A percentile compares a stretch with the other conserved stretches of the same genome.
Conservation (phyloP, 2,888 invertebrate genomes). For the Bombylius major region DNA sequence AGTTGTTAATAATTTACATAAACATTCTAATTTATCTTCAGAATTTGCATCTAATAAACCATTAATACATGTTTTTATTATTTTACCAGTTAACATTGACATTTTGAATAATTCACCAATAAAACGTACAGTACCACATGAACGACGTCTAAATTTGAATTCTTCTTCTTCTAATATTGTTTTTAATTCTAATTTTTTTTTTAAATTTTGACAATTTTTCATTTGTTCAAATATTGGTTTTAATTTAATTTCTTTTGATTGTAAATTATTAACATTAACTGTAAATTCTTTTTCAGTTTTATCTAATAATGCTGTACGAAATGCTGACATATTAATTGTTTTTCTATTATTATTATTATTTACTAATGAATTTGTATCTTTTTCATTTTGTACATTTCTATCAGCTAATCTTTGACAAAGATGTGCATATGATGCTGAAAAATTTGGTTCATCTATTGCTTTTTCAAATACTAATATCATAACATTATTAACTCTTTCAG, state of each 20-base stretch:
- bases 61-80: constrained; percentile 71
- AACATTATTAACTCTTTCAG: constrained; percentile 62
- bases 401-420: constrained; percentile 61
- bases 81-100: constrained; percentile 67
- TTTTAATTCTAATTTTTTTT: constrained; percentile 56
- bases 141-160: constrained; percentile 57
- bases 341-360: constrained; percentile 33
- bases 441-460: constrained; percentile 89
- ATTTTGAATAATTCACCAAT: constrained; percentile 75
- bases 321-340: constrained; percentile 35
- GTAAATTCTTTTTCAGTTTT: constrained; percentile 86
- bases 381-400: constrained; percentile 29
- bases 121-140: constrained; percentile 74
- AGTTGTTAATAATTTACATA: constrained; percentile 79
- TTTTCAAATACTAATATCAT: constrained; percentile 90
- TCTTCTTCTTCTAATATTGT: constrained; percentile 55
- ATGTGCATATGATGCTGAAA: constrained; percentile 80
- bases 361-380: constrained; percentile 28
- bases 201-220: constrained; percentile 26
- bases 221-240: constrained; percentile 26
- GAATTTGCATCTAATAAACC: constrained; percentile 57
- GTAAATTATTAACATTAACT: constrained; percentile 57
- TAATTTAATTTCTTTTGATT: constrained; percentile 21
- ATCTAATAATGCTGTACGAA: constrained; percentile 36
- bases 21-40: constrained; percentile 78